phyloP scores from a whole-genome alignment of 2,888 invertebrate species.

The Latheticus oryzae region DNA sequence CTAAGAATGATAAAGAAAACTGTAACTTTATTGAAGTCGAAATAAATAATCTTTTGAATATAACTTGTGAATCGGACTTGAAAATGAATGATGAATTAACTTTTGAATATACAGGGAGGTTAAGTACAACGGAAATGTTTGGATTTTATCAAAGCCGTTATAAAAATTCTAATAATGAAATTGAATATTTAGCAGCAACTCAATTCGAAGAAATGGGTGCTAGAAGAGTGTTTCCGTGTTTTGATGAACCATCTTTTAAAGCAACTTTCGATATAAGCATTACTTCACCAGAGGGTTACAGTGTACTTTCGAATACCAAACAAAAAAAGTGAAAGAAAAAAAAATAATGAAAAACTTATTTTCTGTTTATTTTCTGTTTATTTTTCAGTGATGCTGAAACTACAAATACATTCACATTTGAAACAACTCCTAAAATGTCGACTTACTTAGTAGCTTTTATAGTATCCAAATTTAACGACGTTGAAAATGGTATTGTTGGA shows the following conservation, averaged over 20 bases:
- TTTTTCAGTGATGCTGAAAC: background rate
- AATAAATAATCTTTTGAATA: slow-evolving; percentile 19
- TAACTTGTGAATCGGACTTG: slow-evolving; percentile 1
- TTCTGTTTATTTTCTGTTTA: background rate
- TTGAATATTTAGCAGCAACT: slow-evolving; percentile 71
- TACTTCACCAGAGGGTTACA: slow-evolving; percentile 64
- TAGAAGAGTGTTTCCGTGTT: slow-evolving; percentile 80
- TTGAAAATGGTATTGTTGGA: slow-evolving; percentile 46
- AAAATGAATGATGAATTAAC: slow-evolving; percentile 46
- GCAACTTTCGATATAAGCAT: slow-evolving; percentile 70
- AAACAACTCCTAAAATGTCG: slow-evolving; percentile 69
- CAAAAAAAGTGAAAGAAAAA: slow-evolving; percentile 37
- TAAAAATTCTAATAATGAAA: slow-evolving; percentile 42
- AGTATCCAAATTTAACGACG: slow-evolving; percentile 70
- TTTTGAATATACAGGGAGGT: slow-evolving; percentile 50
- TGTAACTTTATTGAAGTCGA: no score
- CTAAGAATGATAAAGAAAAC: no score
- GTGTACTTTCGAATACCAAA: slow-evolving; percentile 48
- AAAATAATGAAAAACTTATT: background rate
- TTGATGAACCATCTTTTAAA: slow-evolving; percentile 78
- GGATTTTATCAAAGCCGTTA: slow-evolving; percentile 66
- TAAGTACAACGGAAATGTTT: slow-evolving; percentile 61
- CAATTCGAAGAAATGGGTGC: slow-evolving; percentile 77
- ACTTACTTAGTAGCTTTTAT: slow-evolving; percentile 79
- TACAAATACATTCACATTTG: slow-evolving; percentile 46